phyloP scores from a whole-genome alignment of 2,113 vertebrate species.

The Sisor rabdophorus region DNA sequence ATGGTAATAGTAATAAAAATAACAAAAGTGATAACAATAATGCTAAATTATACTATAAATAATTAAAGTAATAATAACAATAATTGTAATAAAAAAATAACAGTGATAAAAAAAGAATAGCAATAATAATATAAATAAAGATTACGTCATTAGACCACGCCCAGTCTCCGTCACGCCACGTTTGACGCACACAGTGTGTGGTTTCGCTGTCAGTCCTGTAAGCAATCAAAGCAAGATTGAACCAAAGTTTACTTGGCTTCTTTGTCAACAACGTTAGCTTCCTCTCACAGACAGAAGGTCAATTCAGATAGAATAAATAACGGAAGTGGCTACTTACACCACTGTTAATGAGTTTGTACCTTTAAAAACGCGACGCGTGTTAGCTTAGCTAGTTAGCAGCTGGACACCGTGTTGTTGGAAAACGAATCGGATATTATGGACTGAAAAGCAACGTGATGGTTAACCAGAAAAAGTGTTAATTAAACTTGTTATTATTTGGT shows the following conservation, averaged over 20 bases:
- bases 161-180: conserved; percentile 31
- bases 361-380: not conserved
- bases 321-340: too few relatives aligned
- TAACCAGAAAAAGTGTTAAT: not conserved
- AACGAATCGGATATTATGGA: not conserved
- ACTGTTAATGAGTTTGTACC: not conserved
- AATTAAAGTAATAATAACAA: not conserved
- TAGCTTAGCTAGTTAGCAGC: conserved; percentile 26
- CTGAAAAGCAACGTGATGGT: not conserved
- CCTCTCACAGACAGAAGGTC: not conserved
- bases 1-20: too few relatives aligned
- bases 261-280: not conserved
- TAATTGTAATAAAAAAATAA: too few relatives aligned
- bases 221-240: conserved; percentile 33
- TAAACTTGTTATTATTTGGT: not conserved
- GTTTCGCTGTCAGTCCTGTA: conserved; percentile 35
- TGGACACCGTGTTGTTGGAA: conserved; percentile 12
- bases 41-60: not conserved
- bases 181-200: conserved; percentile 8
- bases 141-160: conserved; percentile 6
- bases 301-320: not conserved
- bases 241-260: conserved; percentile 26
- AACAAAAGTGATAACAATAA: too few relatives aligned
- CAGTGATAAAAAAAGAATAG: not conserved
- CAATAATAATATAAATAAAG: not conserved